Evolutionary conservation across 1,140 invertebrate genomes (phyloP).

Genomic region (Nephila pilipes): DNA sequence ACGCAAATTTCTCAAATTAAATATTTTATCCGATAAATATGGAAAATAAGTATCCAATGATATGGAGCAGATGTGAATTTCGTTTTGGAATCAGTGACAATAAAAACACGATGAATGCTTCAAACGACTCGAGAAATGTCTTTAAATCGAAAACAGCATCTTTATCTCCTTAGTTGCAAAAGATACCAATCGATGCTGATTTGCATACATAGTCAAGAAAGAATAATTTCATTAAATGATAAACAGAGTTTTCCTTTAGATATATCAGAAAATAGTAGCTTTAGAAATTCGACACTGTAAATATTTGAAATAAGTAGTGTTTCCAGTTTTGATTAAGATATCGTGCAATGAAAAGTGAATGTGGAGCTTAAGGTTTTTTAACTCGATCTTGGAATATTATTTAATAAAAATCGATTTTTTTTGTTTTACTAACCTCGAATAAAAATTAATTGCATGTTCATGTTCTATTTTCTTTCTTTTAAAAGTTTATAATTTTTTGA

Average conservation of each 20-base stretch:
- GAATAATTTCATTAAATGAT: conserved; percentile 35
- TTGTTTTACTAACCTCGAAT: too few relatives aligned
- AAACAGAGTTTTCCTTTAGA: conserved; percentile 7
- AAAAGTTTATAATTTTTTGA: too few relatives aligned
- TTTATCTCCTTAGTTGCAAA: conserved; percentile 7
- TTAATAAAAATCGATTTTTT: too few relatives aligned
- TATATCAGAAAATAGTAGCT: not conserved
- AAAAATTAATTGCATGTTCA: too few relatives aligned
- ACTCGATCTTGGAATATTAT: too few relatives aligned
- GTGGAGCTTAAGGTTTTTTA: too few relatives aligned
- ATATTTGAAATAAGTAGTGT: not conserved
- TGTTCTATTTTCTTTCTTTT: too few relatives aligned
- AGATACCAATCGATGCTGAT: conserved; percentile 2
- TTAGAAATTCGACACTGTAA: not conserved
- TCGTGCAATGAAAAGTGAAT: not conserved
- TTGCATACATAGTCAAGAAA: not conserved
- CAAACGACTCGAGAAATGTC: conserved; percentile 40
- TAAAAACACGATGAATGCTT: not conserved
- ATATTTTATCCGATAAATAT: conserved; percentile 47
- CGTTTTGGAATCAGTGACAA: conserved; percentile 27
- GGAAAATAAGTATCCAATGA: conserved; percentile 42
- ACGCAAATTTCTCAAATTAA: conserved; percentile 30
- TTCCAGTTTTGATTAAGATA: not conserved
- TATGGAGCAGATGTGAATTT: conserved; percentile 38
- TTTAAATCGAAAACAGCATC: conserved; percentile 32